Conservation (phyloP, 2,113 vertebrate genomes). For the Muntiacus reevesi region DNA sequence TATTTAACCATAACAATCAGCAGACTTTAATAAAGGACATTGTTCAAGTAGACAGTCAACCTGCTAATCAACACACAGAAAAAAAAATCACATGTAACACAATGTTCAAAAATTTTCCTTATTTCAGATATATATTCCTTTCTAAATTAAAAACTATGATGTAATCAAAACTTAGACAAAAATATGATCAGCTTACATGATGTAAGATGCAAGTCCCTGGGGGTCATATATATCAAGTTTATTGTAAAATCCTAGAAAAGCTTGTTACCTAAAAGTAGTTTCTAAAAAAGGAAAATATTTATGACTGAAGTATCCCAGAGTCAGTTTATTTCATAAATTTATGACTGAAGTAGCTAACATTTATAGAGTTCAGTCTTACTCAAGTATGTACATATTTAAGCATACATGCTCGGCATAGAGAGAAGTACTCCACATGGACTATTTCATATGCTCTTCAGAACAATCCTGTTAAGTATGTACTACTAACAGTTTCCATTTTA, state of each 20-base stretch:
- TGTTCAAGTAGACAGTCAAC: neutral
- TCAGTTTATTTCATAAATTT: neutral
- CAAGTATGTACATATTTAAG: neutral
- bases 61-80: neutral
- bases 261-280: neutral
- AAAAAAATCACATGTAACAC: neutral
- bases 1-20: neutral
- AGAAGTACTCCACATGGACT: neutral
- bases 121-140: neutral
- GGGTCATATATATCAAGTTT: neutral
- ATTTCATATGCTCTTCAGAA: neutral
- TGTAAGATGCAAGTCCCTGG: neutral
- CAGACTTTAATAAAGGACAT: conserved; percentile 16
- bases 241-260: neutral
- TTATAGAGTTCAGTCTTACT: neutral
- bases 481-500: neutral
- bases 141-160: neutral
- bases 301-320: neutral
- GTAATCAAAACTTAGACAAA: neutral
- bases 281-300: neutral
- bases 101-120: neutral
- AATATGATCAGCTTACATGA: neutral
- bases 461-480: neutral
- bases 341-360: neutral
- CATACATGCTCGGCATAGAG: neutral